A percentile compares a stretch with the other conserved stretches of the same genome.
Conservation (phyloP, 2,888 invertebrate species). For the Aelia acuminata region DNA sequence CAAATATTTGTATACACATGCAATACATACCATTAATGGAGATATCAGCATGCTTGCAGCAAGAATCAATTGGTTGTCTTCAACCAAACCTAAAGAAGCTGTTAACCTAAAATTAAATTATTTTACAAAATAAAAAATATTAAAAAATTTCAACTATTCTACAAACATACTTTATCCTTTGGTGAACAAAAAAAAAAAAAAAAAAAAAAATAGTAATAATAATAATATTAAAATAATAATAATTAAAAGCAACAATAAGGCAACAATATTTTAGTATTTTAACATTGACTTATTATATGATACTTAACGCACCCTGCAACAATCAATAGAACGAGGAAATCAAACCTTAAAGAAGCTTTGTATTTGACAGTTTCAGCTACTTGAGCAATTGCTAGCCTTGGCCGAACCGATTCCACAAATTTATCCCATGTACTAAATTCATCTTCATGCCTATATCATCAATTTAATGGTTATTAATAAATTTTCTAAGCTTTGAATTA, state of each 20-base stretch:
- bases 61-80: constrained; percentile 81
- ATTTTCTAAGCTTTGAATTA: not conserved
- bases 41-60: constrained; percentile 87
- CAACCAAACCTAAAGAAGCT: constrained; percentile 81
- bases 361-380: constrained; percentile 78
- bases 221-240: too few relatives aligned
- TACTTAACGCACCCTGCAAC: constrained; percentile 76
- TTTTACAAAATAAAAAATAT: not conserved
- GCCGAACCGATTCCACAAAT: constrained; percentile 78
- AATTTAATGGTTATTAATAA: not conserved
- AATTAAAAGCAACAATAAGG: too few relatives aligned
- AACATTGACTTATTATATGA: not conserved
- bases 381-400: constrained; percentile 79
- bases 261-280: not conserved
- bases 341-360: constrained; percentile 82
- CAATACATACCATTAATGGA: constrained; percentile 78
- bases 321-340: constrained; percentile 79
- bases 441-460: constrained; percentile 60
- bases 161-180: not conserved
- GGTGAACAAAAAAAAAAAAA: not conserved
- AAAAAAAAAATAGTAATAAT: too few relatives aligned
- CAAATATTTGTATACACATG: not conserved
- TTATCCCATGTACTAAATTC: constrained; percentile 73
- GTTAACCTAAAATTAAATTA: constrained; percentile 72
- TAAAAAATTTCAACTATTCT: not conserved